Evolutionary conservation across 2,113 vertebrate genomes (phyloP), one percentile per base, ranked within the genome.

Genomic region (Megaptera novaeangliae): DNA sequence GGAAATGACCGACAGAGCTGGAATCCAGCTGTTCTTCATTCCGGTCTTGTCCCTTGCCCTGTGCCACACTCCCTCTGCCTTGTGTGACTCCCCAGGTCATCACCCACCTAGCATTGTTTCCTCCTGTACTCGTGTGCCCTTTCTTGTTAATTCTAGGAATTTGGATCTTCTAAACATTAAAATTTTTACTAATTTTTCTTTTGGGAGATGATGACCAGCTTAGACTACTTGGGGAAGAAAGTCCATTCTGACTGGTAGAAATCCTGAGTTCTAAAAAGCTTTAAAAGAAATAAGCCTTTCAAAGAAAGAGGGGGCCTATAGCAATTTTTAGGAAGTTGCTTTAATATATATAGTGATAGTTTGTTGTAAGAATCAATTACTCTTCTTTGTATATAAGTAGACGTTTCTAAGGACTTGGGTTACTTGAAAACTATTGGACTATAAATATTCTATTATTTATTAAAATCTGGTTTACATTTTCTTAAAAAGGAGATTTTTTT

Each of bases 371-470:
- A 71, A 69, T 89, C 87, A 82, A 63, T 91, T 68, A 80, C 0
- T 80, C 23, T 92, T 75, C 8, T 91, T 92, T 68, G 15, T 88
- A 39, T 68, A 17, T 23, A 74, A 89, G 59, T 94, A 94, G 84
- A 85, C 2, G 2, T 75, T 85, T 95, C 71, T 75, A 95, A 91
- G 34, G 61, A 89, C 14, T 46, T 46, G 59, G 14, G 7, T n/a
- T 96, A 87, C 21, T 88, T 92, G 44, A 93, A 61, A 91, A 68
- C 55, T 91, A 9, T 49, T 93, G 55, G n/a, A 72, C 77, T 91
- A 83, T 1, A 82, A 64, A n/a, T 75, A 72, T 91, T 86, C 83
- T 55, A 66, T 64, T 78, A 23, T 87, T 84, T 83, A 66, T 75
- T 88, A 88, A 72, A 57, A 68, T 74, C 3, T 95, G 34, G 20